Evolutionary conservation across 1,140 invertebrate species (phyloP), one percentile per base, ranked within the genome.

Genomic region (Pseudachorutes palmiensis): DNA sequence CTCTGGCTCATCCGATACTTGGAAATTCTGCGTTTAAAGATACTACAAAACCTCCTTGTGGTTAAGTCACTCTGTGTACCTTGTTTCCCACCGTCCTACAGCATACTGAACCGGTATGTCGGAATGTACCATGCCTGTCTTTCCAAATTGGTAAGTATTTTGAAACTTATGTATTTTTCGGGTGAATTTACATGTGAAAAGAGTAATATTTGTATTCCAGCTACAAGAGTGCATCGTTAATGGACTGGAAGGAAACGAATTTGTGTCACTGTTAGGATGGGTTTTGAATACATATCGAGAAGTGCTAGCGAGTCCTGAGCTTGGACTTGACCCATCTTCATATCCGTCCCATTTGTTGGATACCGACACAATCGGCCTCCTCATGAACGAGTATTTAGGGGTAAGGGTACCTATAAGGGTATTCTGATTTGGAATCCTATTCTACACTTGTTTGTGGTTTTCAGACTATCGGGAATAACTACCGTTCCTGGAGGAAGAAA

Each of bases 401-500:
- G 83, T 84, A 75, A 61, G 66, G 68, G n/a, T n/a, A n/a, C n/a
- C n/a, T n/a, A n/a, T n/a, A n/a, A n/a, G n/a, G n/a, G n/a, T n/a
- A n/a, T n/a, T n/a, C n/a, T n/a, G n/a, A n/a, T n/a, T n/a, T n/a
- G n/a, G n/a, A n/a, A n/a, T n/a, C n/a, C n/a, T n/a, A n/a, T n/a
- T n/a, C n/a, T n/a, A n/a, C n/a, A n/a, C n/a, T n/a, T n/a, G n/a
- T n/a, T n/a, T n/a, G n/a, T 62, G 22, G 64, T 28, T 73, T 82
- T 41, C 74, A 89, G 82, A 92, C 90, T 78, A 94, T 97, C 84
- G 88, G 89, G 73, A 84, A 84, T 1, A 97, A 98, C 78, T 95
- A 96, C 76, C 85, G 87, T 75, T 91, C 96, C 74, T 99, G 96
- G 95, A 92, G 97, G 87, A 87, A 87, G 69, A 98, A 97, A 77